phyloP scores from a whole-genome alignment of 1,140 invertebrate species.

The Pachyrhynchus sulphureomaculatus region DNA sequence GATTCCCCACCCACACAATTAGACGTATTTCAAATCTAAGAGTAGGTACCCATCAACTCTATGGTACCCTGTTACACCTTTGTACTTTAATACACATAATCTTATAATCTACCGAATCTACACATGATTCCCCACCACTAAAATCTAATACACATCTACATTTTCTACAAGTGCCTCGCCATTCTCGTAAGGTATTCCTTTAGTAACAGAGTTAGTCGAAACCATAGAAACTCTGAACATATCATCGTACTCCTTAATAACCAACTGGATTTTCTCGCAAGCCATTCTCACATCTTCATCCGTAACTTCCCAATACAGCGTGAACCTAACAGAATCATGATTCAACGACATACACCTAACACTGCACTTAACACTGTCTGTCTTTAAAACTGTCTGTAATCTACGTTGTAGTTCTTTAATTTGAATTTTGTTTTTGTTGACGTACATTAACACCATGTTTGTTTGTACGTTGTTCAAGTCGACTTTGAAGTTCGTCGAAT shows the following conservation, averaged over 20 bases:
- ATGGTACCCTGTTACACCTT: no score
- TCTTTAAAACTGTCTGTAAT: slow-evolving; percentile 57
- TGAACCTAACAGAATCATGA: slow-evolving; percentile 60
- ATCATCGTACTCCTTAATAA: slow-evolving; percentile 59
- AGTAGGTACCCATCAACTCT: no score
- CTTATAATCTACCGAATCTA: no score
- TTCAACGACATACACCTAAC: slow-evolving; percentile 61
- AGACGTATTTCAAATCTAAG: no score
- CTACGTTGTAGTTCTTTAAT: slow-evolving; percentile 60
- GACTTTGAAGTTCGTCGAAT: slow-evolving; percentile 57
- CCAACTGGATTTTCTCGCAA: slow-evolving; percentile 62
- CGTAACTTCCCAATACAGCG: slow-evolving; percentile 67
- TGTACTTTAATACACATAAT: no score
- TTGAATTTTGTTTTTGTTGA: slow-evolving; percentile 55
- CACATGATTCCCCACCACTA: no score
- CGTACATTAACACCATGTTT: slow-evolving; percentile 75
- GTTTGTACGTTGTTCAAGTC: slow-evolving; percentile 69
- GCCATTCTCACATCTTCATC: slow-evolving; percentile 63
- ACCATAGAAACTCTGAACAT: slow-evolving; percentile 16
- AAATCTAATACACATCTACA: not conserved
- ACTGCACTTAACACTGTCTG: slow-evolving; percentile 56
- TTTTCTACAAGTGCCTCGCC: not conserved
- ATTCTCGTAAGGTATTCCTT: not conserved
- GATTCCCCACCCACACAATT: no score
- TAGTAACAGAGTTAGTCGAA: not conserved